phyloP scores from a whole-genome alignment of 2,113 vertebrate genomes.

The Monarcha castaneiventris region DNA sequence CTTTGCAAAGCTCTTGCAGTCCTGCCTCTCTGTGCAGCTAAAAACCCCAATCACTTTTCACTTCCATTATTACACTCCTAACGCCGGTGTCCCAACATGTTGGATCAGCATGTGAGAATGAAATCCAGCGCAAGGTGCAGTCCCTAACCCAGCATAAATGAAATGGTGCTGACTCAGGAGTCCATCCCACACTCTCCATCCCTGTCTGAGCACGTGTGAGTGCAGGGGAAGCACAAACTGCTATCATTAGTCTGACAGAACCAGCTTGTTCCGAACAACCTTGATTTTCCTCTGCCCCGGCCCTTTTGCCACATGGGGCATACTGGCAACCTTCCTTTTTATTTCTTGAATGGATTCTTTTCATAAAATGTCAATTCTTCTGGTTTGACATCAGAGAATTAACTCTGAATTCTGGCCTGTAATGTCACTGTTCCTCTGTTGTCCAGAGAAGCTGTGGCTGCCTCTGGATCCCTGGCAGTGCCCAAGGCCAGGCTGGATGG shows the following conservation, averaged over 20 bases:
- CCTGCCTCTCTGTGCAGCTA: background rate
- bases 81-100: rapidly evolving
- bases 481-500: rapidly evolving
- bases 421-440: background rate
- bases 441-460: background rate
- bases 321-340: background rate
- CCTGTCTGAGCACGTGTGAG: background rate
- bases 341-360: background rate
- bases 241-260: background rate
- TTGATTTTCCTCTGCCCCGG: background rate
- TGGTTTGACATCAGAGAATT: background rate
- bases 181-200: rapidly evolving
- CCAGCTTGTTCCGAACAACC: background rate
- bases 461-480: background rate
- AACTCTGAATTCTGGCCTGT: background rate
- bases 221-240: background rate
- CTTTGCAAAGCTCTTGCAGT: background rate
- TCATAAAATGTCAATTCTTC: background rate
- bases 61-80: background rate
- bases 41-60: background rate
- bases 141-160: background rate
- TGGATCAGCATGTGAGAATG: background rate
- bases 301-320: background rate
- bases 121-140: background rate
- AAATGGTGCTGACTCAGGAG: background rate